Evolutionary conservation across 2,113 vertebrate species (phyloP).

Genomic region (Meriones unguiculatus): DNA sequence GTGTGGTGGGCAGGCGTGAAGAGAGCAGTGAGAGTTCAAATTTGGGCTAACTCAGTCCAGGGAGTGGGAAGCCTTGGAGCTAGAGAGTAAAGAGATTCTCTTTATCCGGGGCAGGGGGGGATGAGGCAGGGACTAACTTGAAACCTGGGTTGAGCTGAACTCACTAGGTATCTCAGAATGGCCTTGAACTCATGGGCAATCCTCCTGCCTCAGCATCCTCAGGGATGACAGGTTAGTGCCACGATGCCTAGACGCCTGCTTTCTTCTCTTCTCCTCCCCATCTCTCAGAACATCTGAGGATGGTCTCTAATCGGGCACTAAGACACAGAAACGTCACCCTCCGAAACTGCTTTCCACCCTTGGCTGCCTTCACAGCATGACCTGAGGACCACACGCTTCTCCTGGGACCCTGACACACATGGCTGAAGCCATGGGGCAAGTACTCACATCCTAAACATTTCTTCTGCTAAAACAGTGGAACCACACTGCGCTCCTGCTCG

Average conservation of each 20-base stretch:
- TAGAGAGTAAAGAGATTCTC: background rate
- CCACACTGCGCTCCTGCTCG: background rate
- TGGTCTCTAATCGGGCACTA: background rate
- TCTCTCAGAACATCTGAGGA: background rate
- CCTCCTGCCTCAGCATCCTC: background rate
- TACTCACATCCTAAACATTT: background rate
- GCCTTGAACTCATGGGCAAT: background rate
- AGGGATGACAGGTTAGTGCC: background rate
- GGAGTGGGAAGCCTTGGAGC: background rate
- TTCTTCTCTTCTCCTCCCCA: background rate
- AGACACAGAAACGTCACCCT: background rate
- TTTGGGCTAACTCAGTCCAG: background rate
- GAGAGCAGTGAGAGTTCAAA: background rate
- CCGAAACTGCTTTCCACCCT: background rate
- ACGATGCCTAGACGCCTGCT: background rate
- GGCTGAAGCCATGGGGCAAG: background rate
- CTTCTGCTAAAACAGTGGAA: background rate
- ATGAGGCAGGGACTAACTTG: background rate
- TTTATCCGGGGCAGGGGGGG: background rate
- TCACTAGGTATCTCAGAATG: background rate
- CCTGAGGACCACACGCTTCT: background rate
- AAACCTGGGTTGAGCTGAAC: background rate
- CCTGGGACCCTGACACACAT: background rate
- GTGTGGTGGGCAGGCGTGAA: background rate
- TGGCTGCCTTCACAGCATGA: background rate